Conservation (phyloP, 2,113 vertebrate species). For the Natator depressus region DNA sequence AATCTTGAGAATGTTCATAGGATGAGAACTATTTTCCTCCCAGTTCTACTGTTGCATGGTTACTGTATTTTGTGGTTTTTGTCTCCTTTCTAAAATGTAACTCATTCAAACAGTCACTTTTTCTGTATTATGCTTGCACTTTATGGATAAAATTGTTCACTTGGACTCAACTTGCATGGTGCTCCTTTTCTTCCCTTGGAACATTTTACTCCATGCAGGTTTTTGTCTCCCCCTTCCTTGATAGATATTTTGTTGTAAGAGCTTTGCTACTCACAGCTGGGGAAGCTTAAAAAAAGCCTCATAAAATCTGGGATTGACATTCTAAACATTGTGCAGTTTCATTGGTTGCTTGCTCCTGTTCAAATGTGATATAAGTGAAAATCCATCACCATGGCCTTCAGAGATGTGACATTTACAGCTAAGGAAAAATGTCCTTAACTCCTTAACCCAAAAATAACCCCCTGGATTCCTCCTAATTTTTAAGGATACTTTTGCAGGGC, state of each 20-base stretch:
- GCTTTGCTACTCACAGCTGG: neutral
- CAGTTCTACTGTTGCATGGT: neutral
- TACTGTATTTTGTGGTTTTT: neutral
- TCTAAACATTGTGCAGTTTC: neutral
- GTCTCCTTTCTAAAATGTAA: neutral
- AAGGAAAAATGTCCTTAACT: neutral
- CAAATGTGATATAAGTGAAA: neutral
- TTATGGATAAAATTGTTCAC: neutral
- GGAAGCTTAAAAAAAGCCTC: neutral
- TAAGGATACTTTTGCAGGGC: neutral
- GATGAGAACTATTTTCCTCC: neutral
- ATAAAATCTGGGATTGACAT: neutral
- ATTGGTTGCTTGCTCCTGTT: neutral
- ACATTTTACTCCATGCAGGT: neutral
- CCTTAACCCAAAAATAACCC: neutral
- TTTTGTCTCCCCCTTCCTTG: neutral
- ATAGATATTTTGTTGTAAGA: neutral
- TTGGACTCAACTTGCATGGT: neutral
- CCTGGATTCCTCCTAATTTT: neutral
- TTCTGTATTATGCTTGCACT: neutral
- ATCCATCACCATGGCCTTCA: neutral
- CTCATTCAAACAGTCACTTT: neutral
- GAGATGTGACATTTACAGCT: neutral
- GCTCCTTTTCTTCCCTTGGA: accelerated
- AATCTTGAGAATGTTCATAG: neutral